Conservation (phyloP, 2,113 vertebrate species). For the Hemichromis elongatus region DNA sequence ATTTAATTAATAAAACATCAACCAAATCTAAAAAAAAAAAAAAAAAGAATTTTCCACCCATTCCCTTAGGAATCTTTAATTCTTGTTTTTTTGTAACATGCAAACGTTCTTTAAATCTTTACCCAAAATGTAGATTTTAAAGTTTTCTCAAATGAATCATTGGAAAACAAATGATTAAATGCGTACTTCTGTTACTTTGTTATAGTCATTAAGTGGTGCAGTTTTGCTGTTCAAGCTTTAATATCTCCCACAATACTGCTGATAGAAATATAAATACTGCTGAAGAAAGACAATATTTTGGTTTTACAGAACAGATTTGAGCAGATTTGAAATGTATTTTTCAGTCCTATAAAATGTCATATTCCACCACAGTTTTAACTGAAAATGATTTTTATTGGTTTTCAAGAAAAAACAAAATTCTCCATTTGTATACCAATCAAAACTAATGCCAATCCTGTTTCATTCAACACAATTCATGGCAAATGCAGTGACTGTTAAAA, state of each 20-base stretch:
- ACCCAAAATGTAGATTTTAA: background rate
- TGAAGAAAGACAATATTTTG: background rate
- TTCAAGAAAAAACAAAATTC: constrained; percentile 1
- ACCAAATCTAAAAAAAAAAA: background rate
- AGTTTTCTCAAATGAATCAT: background rate
- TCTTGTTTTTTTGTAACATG: too few species aligned
- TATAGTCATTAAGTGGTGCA: background rate
- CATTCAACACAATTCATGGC: background rate
- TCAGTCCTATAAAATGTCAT: background rate
- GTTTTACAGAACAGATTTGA: background rate
- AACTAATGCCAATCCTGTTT: background rate
- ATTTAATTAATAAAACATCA: background rate
- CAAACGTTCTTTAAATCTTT: background rate
- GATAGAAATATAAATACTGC: background rate
- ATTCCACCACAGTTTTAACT: background rate
- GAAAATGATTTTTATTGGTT: constrained; percentile 24
- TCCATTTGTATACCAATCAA: background rate
- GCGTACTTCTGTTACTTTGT: background rate
- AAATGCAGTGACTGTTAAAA: constrained; percentile 1
- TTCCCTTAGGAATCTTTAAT: too few species aligned
- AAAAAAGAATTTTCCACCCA: background rate
- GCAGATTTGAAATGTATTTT: background rate
- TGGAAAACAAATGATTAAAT: background rate
- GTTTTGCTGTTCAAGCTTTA: background rate
- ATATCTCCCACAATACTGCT: background rate